A percentile compares a stretch with the other conserved stretches of the same genome.
phyloP scores from a whole-genome alignment of 2,113 vertebrate genomes.

The Menidia beryllina region DNA sequence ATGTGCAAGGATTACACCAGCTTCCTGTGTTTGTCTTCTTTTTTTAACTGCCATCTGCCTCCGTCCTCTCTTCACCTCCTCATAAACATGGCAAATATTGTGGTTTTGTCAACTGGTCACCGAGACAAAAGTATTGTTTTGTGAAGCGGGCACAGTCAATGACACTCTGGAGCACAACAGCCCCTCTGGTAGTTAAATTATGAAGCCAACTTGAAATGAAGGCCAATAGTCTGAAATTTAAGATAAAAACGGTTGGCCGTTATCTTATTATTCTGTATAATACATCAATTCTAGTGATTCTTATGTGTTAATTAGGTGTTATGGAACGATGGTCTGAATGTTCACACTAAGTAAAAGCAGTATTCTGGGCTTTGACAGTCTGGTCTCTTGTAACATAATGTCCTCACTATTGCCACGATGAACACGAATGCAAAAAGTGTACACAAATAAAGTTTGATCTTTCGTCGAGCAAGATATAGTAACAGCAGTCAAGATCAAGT shows the following conservation, averaged over 20 bases:
- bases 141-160: constrained; percentile 27
- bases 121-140: constrained; percentile 12
- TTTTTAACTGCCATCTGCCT: constrained; percentile 44
- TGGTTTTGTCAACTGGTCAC: constrained; percentile 11
- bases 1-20: constrained; percentile 5
- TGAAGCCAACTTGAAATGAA: background rate
- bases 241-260: too few relatives aligned
- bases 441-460: too few relatives aligned
- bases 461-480: background rate
- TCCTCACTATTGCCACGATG: background rate
- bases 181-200: background rate
- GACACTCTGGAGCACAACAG: constrained; percentile 12
- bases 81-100: constrained; percentile 58
- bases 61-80: constrained; percentile 51
- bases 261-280: background rate
- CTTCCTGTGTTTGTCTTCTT: constrained; percentile 19
- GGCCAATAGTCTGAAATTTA: background rate
- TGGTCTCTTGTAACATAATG: background rate
- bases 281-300: background rate
- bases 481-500: too few relatives aligned
- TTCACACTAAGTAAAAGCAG: background rate
- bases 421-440: background rate
- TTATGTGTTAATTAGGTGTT: background rate
- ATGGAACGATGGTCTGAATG: too few relatives aligned
- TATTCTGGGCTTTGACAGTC: background rate